These are phyloP conservation scores for Goniozus legneri DNA, from an alignment of 1,140 invertebrate species.

Conservation along the genomic window DNA sequence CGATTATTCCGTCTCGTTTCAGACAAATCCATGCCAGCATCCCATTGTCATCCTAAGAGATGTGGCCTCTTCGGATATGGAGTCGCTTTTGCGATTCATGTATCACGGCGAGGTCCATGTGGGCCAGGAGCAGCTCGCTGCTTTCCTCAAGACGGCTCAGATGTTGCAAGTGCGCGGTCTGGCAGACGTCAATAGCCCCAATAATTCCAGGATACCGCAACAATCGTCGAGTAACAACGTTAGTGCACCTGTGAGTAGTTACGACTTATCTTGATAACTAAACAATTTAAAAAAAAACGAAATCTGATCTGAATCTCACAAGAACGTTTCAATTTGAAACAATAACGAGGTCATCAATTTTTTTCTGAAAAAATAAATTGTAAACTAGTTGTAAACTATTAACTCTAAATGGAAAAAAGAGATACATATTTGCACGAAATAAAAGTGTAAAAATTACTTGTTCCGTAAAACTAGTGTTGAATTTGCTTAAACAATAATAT, in stretches of 20 bases:
- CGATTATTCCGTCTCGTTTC: conserved; percentile 27
- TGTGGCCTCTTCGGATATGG: conserved; percentile 83
- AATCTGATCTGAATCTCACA: too few relatives aligned
- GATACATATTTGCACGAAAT: too few relatives aligned
- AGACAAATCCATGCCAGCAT: conserved; percentile 89
- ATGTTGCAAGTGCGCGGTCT: conserved; percentile 86
- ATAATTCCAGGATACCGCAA: conserved; percentile 50
- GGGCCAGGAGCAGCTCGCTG: conserved; percentile 81
- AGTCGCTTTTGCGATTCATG: conserved; percentile 89
- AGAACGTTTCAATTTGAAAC: too few relatives aligned
- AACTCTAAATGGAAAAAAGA: too few relatives aligned
- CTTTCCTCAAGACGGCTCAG: conserved; percentile 87
- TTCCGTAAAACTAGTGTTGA: too few relatives aligned
- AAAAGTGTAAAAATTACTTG: too few relatives aligned
- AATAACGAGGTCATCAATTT: too few relatives aligned
- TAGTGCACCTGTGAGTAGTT: conserved; percentile 47
- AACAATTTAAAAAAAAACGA: too few relatives aligned
- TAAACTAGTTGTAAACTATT: too few relatives aligned
- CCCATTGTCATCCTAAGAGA: conserved; percentile 90
- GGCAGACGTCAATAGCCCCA: conserved; percentile 71
- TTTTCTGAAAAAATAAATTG: too few relatives aligned
- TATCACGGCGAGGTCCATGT: conserved; percentile 93
- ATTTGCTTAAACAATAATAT: too few relatives aligned
- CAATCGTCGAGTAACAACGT: conserved; percentile 49
- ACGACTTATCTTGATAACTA: too few relatives aligned